Evolutionary conservation across 2,113 vertebrate genomes (phyloP).

Genomic region (Myrmecobius fasciatus): DNA sequence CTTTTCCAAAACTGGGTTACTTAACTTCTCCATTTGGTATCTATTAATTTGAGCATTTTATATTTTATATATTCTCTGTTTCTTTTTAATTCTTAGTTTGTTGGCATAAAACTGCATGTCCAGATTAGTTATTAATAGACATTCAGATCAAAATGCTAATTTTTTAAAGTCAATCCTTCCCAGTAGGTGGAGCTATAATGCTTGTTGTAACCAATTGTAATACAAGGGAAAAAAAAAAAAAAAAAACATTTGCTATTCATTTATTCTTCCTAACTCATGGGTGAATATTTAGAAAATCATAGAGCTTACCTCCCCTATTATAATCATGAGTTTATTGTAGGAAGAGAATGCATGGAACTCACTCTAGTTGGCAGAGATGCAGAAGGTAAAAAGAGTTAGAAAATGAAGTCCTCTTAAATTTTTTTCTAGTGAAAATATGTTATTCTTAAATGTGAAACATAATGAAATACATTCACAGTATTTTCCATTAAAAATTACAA

Average conservation of each 20-base stretch:
- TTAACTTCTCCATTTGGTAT: not conserved
- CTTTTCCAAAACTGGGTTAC: not conserved
- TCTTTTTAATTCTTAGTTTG: not conserved
- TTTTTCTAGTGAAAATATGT: not conserved
- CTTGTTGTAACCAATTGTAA: slow-evolving; percentile 17
- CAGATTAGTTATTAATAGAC: not conserved
- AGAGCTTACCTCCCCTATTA: not conserved
- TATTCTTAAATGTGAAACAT: not conserved
- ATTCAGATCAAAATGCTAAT: not conserved
- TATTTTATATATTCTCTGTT: not conserved
- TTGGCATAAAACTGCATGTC: not conserved
- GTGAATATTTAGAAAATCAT: not conserved
- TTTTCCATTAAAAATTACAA: slow-evolving; percentile 5
- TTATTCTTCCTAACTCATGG: slow-evolving; percentile 27
- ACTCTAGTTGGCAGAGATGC: not conserved
- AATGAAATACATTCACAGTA: not conserved
- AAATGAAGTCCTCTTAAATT: slow-evolving; percentile 34
- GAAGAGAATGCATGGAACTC: not conserved
- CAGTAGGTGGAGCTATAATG: slow-evolving; percentile 63
- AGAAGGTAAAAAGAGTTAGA: not conserved
- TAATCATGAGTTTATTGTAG: too few relatives aligned
- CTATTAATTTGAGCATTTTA: not conserved
- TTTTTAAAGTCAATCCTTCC: slow-evolving; percentile 29
- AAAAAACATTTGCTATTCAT: slow-evolving; percentile 17
- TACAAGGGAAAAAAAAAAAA: not conserved